These are phyloP conservation scores for Blastomussa wellsi DNA, from an alignment of 92 coral and sea anemone genomes.

Conservation along the genomic window DNA sequence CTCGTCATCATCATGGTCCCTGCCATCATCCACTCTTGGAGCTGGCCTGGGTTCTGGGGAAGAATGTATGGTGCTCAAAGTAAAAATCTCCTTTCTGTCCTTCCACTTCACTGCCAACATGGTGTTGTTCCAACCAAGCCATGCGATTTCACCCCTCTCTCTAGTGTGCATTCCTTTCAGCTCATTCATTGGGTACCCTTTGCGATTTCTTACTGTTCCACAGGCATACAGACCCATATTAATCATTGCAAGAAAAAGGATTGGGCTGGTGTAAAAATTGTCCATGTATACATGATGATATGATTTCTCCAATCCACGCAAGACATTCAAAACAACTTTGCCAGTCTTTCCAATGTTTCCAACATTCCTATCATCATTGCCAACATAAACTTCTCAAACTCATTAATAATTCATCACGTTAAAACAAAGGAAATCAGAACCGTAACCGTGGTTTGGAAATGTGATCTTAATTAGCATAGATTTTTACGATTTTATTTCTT, in stretches of 20 bases:
- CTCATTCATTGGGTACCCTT: slow-evolving; percentile 30
- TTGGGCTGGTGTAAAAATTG: slow-evolving; percentile 52
- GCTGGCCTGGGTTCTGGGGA: slow-evolving; percentile 25
- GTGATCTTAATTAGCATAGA: no score
- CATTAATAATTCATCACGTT: no score
- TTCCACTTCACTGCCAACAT: slow-evolving; percentile 58
- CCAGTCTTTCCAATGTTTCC: slow-evolving; percentile 59
- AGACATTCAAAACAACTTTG: slow-evolving; percentile 23
- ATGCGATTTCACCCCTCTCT: slow-evolving; percentile 38
- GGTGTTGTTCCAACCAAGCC: slow-evolving; percentile 25
- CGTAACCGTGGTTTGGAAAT: no score
- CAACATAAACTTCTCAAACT: no score
- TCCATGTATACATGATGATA: slow-evolving; percentile 40
- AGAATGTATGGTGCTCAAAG: slow-evolving; percentile 45
- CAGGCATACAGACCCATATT: slow-evolving; percentile 30
- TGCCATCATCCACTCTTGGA: slow-evolving; percentile 13
- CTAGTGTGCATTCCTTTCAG: slow-evolving; percentile 31
- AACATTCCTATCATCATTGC: slow-evolving; percentile 33
- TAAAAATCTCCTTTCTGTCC: slow-evolving; percentile 45
- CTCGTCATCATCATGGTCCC: slow-evolving; percentile 10
- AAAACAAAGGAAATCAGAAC: no score
- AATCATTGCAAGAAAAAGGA: slow-evolving; percentile 43
- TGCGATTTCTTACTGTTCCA: slow-evolving; percentile 46
- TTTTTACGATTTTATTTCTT: no score
- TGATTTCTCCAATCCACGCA: slow-evolving; percentile 22